Evolutionary conservation across 2,888 invertebrate species (phyloP).

Genomic region (Parnassius orleans): DNA sequence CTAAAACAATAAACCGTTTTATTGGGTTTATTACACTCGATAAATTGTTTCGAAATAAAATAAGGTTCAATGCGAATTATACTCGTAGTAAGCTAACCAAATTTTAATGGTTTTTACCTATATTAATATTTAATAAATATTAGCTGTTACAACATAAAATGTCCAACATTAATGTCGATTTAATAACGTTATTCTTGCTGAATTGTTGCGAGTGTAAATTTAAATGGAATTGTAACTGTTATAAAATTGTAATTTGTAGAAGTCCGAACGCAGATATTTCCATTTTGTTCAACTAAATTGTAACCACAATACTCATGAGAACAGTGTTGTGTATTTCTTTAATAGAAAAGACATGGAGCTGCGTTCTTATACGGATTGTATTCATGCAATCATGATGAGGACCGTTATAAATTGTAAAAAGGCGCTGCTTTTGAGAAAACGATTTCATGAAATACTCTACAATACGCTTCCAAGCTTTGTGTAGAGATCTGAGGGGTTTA

Average conservation of each 20-base stretch:
- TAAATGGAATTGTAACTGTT: slow-evolving; percentile 7
- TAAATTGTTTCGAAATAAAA: too few relatives aligned
- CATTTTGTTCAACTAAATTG: background rate
- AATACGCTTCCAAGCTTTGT: slow-evolving; percentile 67
- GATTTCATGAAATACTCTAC: slow-evolving; percentile 73
- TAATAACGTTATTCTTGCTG: background rate
- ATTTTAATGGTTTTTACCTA: too few relatives aligned
- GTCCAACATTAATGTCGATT: slow-evolving; percentile 2
- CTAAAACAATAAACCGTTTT: too few relatives aligned
- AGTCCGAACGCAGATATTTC: background rate
- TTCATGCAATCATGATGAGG: slow-evolving; percentile 69
- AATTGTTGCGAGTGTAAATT: slow-evolving; percentile 1
- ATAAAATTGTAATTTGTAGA: slow-evolving; percentile 4
- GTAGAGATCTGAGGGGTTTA: slow-evolving; percentile 60
- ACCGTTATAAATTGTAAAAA: slow-evolving; percentile 74
- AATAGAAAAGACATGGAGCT: slow-evolving; percentile 16
- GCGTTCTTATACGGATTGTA: slow-evolving; percentile 45
- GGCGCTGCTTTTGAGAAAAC: slow-evolving; percentile 68
- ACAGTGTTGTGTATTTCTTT: slow-evolving; percentile 14
- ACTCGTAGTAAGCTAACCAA: too few relatives aligned
- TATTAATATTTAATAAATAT: background rate
- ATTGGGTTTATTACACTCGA: too few relatives aligned
- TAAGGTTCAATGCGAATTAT: too few relatives aligned
- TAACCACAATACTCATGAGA: slow-evolving; percentile 2
- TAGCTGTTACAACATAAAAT: background rate